A percentile compares a stretch with the other conserved stretches of the same genome.
These are phyloP conservation scores for Zosterops pallidus DNA, from an alignment of 2,113 vertebrate species.

Conservation along the genomic window DNA sequence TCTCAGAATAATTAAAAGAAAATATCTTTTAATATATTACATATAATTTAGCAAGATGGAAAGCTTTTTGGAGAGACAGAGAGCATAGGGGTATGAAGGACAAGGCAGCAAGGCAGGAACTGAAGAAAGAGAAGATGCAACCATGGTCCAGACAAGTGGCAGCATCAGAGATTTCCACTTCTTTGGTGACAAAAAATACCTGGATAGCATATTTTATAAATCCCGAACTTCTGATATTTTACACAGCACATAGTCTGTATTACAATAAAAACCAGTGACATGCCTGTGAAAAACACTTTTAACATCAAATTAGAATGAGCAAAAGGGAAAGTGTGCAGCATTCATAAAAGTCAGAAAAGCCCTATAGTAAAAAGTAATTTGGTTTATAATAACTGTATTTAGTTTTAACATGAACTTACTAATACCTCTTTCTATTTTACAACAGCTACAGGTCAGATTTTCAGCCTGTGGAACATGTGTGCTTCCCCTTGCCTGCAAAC, in stretches of 20 bases:
- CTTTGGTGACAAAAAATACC: not conserved
- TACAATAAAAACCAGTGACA: not conserved
- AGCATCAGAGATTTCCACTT: not conserved
- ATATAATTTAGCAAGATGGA: not conserved
- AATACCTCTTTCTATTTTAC: not conserved
- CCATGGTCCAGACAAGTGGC: not conserved
- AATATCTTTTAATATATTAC: not conserved
- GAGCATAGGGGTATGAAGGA: not conserved
- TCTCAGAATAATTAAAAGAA: not conserved
- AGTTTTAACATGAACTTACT: not conserved
- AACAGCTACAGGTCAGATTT: not conserved
- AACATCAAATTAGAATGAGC: not conserved
- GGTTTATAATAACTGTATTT: not conserved
- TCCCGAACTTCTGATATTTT: not conserved
- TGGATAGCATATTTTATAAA: not conserved
- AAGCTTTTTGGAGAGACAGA: not conserved
- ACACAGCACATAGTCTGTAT: not conserved
- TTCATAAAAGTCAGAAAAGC: not conserved
- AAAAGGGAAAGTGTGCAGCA: fast-evolving
- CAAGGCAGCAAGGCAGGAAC: not conserved
- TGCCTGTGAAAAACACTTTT: not conserved
- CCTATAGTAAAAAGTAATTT: not conserved
- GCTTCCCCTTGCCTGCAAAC: not conserved
- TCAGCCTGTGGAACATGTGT: not conserved
- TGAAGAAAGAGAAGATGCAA: not conserved